Conservation (phyloP, 2,797 vertebrate species). For the Taeniopygia guttata region DNA sequence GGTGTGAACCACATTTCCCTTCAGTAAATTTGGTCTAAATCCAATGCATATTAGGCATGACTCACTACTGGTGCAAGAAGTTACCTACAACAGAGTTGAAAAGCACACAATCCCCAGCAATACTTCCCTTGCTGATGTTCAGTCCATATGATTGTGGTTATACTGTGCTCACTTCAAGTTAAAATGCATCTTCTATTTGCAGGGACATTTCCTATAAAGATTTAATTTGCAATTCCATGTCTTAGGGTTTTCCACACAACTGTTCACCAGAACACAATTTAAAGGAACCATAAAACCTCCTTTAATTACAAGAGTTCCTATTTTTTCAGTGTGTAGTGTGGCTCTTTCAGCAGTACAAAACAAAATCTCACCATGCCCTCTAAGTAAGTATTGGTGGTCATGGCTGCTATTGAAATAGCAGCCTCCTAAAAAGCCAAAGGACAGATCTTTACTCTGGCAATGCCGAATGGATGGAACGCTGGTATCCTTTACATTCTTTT, state of each 20-base stretch:
- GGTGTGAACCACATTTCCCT: background rate
- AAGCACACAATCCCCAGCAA: background rate
- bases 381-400: background rate
- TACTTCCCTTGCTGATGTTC: background rate
- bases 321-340: background rate
- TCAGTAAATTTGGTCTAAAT: background rate
- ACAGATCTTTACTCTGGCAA: background rate
- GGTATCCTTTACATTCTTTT: background rate
- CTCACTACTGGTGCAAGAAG: background rate
- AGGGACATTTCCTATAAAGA: background rate
- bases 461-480: accelerated
- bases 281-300: background rate
- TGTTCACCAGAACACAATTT: background rate
- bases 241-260: background rate
- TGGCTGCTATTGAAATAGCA: background rate
- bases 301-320: background rate
- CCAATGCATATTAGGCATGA: background rate
- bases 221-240: background rate
- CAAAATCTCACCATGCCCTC: background rate
- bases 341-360: background rate
- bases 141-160: background rate
- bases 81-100: background rate
- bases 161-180: background rate
- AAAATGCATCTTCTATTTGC: background rate
- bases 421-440: background rate